Evolutionary conservation across 2,797 vertebrate genomes (phyloP), one percentile per base, ranked within the genome.

Genomic region (Onychomys arenicola): DNA sequence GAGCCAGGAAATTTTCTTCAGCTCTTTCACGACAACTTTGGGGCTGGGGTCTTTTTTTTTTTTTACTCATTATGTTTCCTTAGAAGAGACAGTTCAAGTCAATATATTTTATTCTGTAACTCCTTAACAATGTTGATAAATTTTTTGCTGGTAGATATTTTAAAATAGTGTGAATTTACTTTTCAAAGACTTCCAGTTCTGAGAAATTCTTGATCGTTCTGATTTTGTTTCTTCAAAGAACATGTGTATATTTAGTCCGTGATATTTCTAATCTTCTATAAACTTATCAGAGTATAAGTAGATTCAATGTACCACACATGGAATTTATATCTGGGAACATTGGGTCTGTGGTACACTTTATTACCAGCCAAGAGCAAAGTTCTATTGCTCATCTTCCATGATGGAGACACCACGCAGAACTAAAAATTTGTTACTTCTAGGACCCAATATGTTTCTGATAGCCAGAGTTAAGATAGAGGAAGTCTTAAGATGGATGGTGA

Each of bases 161-260:
- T 78, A 91, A 91, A 84, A 86, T 65, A 92, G 32, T 29, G 61
- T 55, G 52, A 80, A 84, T 67, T 76, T 21, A 49, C 65, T 49
- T 93, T 76, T 34, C 43, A 16, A 32, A 25, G 40, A 61, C 46
- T 77, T 55, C 13, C 2, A 76, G 29, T 90, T 96, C n/a, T 95
- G 71, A 92, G 75, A 89, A 86, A 69, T 93, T 77, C 29, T 40
- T 69, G 16, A 49, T 89, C 90, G 93, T 83, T 92, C 14, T 90
- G 27, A 86, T 5, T 82, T 91, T 61, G 55, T 73, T 55, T 93
- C 75, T 94, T 92, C 91, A 37, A 83, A 34, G 25, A 63, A 65
- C 6, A 67, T 9, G 1, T 59, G n/a, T 88, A 82, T 63, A 57
- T 89, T 91, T 67, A 7, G 40, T 5, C 67, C 69, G 23, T 10